A percentile compares a stretch with the other conserved stretches of the same genome.
phyloP scores from a whole-genome alignment of 2,113 vertebrate genomes.

The Coracopsis vasa region DNA sequence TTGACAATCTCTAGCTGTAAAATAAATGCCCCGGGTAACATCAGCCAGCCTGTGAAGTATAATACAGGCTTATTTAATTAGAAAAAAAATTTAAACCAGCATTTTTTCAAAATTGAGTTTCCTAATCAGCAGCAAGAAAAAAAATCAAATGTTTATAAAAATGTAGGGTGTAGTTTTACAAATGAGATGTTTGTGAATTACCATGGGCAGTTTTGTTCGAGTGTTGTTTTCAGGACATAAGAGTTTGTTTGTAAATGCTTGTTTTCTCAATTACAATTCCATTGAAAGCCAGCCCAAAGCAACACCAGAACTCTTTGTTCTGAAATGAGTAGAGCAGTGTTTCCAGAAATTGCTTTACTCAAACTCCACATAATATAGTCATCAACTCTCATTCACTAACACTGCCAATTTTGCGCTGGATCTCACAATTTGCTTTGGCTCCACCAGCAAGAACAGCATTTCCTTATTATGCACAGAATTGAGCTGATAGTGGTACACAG shows the following conservation, averaged over 20 bases:
- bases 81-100: not conserved
- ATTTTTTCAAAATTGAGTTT: not conserved
- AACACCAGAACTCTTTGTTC: constrained; percentile 53
- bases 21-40: not conserved
- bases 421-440: not conserved
- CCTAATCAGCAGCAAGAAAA: not conserved
- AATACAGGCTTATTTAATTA: not conserved
- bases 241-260: constrained; percentile 29
- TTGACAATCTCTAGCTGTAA: not conserved
- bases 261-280: constrained; percentile 64
- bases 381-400: constrained; percentile 22
- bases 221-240: constrained; percentile 29
- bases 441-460: constrained; percentile 9
- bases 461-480: not conserved
- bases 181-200: constrained; percentile 3
- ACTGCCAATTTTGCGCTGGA: not conserved
- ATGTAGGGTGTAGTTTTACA: not conserved
- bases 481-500: not conserved
- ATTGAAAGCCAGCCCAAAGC: constrained; percentile 47
- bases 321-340: constrained; percentile 47
- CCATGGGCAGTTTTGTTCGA: not conserved
- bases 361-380: constrained; percentile 39
- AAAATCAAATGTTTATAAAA: not conserved
- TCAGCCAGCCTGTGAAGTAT: not conserved
- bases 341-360: constrained; percentile 50